Evolutionary conservation across 2,113 vertebrate genomes (phyloP), one percentile per base, ranked within the genome.

Genomic region (Papio anubis): DNA sequence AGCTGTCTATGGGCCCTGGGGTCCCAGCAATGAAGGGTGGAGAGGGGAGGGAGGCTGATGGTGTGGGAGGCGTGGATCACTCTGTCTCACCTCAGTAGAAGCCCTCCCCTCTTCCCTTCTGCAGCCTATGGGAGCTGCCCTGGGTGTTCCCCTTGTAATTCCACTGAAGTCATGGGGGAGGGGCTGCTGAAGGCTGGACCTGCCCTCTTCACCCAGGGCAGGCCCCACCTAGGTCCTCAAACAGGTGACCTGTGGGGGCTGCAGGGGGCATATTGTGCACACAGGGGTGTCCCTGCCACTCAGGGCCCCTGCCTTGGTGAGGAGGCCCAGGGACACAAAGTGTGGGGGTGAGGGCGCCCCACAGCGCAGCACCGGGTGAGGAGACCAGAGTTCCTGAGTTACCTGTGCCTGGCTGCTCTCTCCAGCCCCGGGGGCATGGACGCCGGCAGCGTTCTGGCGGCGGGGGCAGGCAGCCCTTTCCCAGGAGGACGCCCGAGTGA

Each of bases 401-500:
- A 52, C 17, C 0, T 4, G 3, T 2, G 52, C 10, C 57, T 17
- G 9, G 35, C 45, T 18, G 25, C 9, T 88, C 57, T 79, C 48
- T 6, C 4, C 2, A 52, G 70, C 50, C 61, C n/a, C 0, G 0
- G 27, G 48, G 55, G 21, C 27, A 10, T 2, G 6, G 23, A 9
- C 0, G 10, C 76, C 18, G 27, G 61, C 35, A 0, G 61, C 5
- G 0, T 64, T 30, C 61, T 64, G 61, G 61, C 11, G 5, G 27
- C 25, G 38, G 64, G 72, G 61, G 13, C 38, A 30, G 30, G 35
- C 7, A 0, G 50, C 79, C 23, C 18, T 4, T 13, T 40, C 43
- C 83, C 35, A 0, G 1, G 35, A 76, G 82, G 72, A 30, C 35
- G 30, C 16, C 66, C 0, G 99, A 98, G 99, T 98, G 98, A 99